Conservation (phyloP, 2,888 invertebrate species). For the Hymenopus coronatus region DNA sequence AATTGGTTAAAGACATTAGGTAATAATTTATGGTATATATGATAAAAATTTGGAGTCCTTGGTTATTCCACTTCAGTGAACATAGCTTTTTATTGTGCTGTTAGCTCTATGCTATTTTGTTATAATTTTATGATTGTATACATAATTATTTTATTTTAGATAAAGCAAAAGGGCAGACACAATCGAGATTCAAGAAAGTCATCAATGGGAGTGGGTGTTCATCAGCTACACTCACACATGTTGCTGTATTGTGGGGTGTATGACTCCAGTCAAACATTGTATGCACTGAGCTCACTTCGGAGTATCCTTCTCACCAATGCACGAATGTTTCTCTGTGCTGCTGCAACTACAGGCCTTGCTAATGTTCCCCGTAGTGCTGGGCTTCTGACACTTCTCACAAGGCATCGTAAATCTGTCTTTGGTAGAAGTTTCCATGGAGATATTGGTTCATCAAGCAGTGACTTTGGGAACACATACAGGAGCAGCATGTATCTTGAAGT, state of each 20-base stretch:
- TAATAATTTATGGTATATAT: no score
- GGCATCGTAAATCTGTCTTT: constrained; percentile 77
- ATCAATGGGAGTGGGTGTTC: constrained; percentile 48
- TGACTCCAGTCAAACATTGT: constrained; percentile 70
- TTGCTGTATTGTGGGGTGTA: constrained; percentile 77
- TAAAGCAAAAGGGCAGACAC: neutral
- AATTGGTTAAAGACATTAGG: no score
- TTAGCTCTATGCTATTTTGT: no score
- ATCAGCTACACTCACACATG: constrained; percentile 80
- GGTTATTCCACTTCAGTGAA: no score
- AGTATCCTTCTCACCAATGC: constrained; percentile 69
- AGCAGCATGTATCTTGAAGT: constrained; percentile 81
- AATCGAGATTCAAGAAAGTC: neutral
- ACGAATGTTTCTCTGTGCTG: constrained; percentile 68
- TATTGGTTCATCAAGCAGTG: constrained; percentile 43
- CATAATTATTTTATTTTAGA: neutral
- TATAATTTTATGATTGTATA: neutral
- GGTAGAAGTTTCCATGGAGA: constrained; percentile 66
- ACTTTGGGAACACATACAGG: constrained; percentile 40
- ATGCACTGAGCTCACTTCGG: constrained; percentile 70
- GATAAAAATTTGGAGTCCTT: no score
- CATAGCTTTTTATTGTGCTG: no score
- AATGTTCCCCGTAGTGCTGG: constrained; percentile 53
- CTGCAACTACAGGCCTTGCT: constrained; percentile 70
- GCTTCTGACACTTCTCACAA: constrained; percentile 61